Base-by-base conservation (phyloP, 2,888 invertebrate genomes). In the Opisthograptis luteolata region DNA sequence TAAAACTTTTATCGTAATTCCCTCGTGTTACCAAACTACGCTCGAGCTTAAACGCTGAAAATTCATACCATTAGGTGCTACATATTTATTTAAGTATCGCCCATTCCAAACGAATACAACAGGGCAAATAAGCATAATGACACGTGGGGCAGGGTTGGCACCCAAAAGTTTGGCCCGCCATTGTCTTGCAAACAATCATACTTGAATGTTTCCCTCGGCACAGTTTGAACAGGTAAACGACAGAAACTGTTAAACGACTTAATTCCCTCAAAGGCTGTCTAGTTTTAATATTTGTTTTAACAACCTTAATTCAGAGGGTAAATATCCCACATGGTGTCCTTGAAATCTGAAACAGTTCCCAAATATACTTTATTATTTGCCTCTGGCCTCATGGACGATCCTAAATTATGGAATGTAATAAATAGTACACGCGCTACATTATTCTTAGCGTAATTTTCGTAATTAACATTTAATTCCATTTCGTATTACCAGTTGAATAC, bases 171-270 rank as follows among this genome's bases (percentile, higher is more conserved):
- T 70, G 43, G 13, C 55, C 56, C 60, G 60, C 55, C 62, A 62
- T 67, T 66, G 62, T 61, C 67, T 64, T 68, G 62, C 63, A 62
- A 70, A 68, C 68, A 65, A 72, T 69, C 70, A 72, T 66, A 71
- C 42, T 68, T 56, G 59, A 68, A 75, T 54, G 67, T 64, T 54
- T 62, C 76, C 72, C 72, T 52, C 42, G 68, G 49, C 70, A 50
- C 72, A 64, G 60, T 73, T 74, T 63, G 61, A 60, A 58, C 68
- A 68, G 68, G 70, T 70, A 68, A 61, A 67, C 53, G 54, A 42
- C 58, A 37, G 57, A 59, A 47, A 53, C 42, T 58, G 63, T 64
- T 62, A 57, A 65, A 70, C 59, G 58, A 65, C 64, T 64, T 64
- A 67, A 70, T 62, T 70, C 68, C 67, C 69, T 63, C 62, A 65